phyloP scores from a whole-genome alignment of 2,888 invertebrate species.

The Sympetrum striolatum region DNA sequence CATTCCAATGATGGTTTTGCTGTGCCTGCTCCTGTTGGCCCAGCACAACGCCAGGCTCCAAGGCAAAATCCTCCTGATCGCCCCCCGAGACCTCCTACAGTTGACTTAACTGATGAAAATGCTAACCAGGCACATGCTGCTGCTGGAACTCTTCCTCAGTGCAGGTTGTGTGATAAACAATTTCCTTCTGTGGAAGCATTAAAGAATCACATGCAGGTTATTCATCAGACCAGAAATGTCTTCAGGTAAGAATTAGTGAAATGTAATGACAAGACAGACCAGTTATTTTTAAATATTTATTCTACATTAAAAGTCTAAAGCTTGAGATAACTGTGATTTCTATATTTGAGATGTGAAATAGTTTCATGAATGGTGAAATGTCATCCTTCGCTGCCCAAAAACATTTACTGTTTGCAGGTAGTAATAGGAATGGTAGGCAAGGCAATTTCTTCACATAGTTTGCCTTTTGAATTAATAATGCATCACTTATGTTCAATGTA shows the following conservation, averaged over 20 bases:
- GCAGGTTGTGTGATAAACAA: constrained; percentile 61
- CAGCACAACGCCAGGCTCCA: constrained; percentile 24
- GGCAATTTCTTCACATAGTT: too few species aligned
- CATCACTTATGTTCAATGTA: too few species aligned
- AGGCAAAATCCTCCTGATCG: constrained; percentile 57
- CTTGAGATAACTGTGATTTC: too few species aligned
- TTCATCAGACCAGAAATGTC: constrained; percentile 56
- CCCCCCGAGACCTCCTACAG: constrained; percentile 61
- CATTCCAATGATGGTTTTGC: constrained; percentile 49
- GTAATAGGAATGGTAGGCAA: too few species aligned
- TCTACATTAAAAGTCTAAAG: too few species aligned
- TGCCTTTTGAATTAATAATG: too few species aligned
- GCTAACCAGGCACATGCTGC: not conserved
- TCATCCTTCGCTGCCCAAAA: too few species aligned
- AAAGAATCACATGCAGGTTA: constrained; percentile 59
- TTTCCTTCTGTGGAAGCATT: constrained; percentile 61
- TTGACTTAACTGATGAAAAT: constrained; percentile 57
- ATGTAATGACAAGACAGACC: not conserved
- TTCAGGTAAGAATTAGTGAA: constrained; percentile 55
- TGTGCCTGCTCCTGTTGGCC: constrained; percentile 48
- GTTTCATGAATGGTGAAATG: too few species aligned
- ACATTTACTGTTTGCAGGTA: too few species aligned
- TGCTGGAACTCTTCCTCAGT: constrained; percentile 46
- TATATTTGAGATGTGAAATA: too few species aligned
- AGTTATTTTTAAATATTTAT: not conserved